These are phyloP conservation scores for Lottia gigantea DNA, from an alignment of 2,888 invertebrate genomes.

Conservation along the genomic window DNA sequence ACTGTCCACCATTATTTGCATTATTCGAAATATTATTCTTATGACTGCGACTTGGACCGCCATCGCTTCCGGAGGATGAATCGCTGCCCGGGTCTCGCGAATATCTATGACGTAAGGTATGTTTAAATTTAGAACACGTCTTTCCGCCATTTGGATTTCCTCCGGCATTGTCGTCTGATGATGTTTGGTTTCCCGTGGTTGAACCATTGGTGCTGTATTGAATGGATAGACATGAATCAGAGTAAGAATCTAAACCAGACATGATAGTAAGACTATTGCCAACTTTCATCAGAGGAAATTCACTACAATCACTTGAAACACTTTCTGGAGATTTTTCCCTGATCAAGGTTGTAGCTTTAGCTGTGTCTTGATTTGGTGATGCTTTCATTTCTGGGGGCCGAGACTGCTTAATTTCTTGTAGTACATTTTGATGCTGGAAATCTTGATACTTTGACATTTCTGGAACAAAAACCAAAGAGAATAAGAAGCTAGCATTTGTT, in stretches of 20 bases:
- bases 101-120: slow-evolving; percentile 90
- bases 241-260: background rate
- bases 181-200: background rate
- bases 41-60: background rate
- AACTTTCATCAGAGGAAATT: background rate
- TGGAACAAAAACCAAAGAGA: too few relatives aligned
- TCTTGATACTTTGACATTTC: too few relatives aligned
- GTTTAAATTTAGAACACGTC: slow-evolving; percentile 87
- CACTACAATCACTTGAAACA: background rate
- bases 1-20: slow-evolving; percentile 18
- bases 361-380: too few relatives aligned
- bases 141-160: background rate
- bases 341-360: too few relatives aligned
- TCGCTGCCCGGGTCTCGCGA: slow-evolving; percentile 65
- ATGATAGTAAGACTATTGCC: background rate
- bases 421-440: too few relatives aligned
- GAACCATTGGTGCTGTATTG: background rate
- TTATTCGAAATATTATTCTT: slow-evolving; percentile 25
- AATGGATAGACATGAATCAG: background rate
- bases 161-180: background rate
- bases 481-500: too few relatives aligned
- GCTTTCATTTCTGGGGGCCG: too few relatives aligned
- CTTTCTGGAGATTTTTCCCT: too few relatives aligned
- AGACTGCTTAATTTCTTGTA: too few relatives aligned
- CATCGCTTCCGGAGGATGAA: slow-evolving; percentile 35